phyloP scores from a whole-genome alignment of 2,113 vertebrate genomes.

The Vidua macroura region DNA sequence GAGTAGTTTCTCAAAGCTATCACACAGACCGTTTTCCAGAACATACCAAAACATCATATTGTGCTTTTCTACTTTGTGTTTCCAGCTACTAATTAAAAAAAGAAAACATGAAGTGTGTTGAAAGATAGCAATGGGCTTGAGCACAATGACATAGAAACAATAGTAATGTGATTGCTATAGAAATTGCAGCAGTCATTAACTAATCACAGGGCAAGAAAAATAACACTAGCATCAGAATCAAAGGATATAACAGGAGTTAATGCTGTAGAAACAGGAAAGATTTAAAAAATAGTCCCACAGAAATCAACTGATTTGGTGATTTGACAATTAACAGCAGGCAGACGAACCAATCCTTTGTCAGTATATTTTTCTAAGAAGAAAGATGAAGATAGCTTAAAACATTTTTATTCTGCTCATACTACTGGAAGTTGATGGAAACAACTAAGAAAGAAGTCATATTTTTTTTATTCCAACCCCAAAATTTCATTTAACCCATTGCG shows the following conservation, averaged over 20 bases:
- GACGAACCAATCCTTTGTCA: neutral
- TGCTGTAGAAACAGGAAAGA: neutral
- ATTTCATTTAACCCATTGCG: neutral
- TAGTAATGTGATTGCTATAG: neutral
- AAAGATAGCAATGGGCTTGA: neutral
- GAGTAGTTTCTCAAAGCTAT: neutral
- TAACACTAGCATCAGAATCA: neutral
- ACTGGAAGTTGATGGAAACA: neutral
- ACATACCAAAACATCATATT: neutral
- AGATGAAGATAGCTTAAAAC: neutral
- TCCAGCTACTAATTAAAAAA: constrained; percentile 11
- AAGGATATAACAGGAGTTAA: neutral
- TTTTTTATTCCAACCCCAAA: neutral
- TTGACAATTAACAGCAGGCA: neutral
- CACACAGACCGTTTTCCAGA: neutral
- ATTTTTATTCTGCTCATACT: neutral
- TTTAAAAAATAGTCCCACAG: neutral
- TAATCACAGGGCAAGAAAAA: neutral
- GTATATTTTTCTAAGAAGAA: neutral
- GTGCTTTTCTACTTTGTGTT: neutral
- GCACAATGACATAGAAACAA: constrained; percentile 2
- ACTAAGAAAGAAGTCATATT: neutral
- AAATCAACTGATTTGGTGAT: neutral
- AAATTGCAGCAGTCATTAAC: constrained; percentile 11
- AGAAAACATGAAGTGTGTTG: neutral